Conservation (phyloP, 2,888 invertebrate genomes). For the Rhaphigaster nebulosa region DNA sequence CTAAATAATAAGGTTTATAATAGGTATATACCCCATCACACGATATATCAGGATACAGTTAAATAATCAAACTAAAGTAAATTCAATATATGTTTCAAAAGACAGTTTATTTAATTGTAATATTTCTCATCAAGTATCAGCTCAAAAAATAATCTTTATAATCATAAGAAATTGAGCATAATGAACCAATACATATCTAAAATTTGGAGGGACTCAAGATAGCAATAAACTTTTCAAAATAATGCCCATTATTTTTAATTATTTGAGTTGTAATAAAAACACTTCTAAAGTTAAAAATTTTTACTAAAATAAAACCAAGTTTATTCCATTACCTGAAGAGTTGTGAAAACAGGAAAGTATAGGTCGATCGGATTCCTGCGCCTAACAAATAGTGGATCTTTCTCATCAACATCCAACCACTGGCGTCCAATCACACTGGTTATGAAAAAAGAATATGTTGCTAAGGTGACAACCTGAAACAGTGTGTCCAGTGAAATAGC, state of each 20-base stretch:
- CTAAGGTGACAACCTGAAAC: constrained; percentile 85
- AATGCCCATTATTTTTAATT: not conserved
- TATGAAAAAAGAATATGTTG: constrained; percentile 92
- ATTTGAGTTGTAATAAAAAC: not conserved
- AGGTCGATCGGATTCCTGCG: constrained; percentile 76
- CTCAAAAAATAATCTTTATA: not conserved
- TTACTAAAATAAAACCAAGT: not conserved
- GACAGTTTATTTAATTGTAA: too few relatives aligned
- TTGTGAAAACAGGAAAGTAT: constrained; percentile 91
- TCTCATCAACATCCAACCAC: constrained; percentile 76
- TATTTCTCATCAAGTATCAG: too few relatives aligned
- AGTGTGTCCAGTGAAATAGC: too few relatives aligned
- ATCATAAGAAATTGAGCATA: not conserved
- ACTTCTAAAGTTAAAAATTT: not conserved
- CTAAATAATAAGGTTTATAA: too few relatives aligned
- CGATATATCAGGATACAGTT: too few relatives aligned
- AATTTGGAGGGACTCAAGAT: not conserved
- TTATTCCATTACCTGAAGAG: constrained; percentile 82
- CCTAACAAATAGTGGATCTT: constrained; percentile 68
- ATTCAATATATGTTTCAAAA: not conserved
- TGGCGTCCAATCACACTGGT: constrained; percentile 91
- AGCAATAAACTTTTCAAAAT: not conserved
- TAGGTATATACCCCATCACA: too few relatives aligned
- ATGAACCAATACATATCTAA: not conserved
- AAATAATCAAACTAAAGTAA: too few relatives aligned